Base-by-base conservation (phyloP, 1,140 invertebrate genomes). In the Drosophila yakuba region DNA sequence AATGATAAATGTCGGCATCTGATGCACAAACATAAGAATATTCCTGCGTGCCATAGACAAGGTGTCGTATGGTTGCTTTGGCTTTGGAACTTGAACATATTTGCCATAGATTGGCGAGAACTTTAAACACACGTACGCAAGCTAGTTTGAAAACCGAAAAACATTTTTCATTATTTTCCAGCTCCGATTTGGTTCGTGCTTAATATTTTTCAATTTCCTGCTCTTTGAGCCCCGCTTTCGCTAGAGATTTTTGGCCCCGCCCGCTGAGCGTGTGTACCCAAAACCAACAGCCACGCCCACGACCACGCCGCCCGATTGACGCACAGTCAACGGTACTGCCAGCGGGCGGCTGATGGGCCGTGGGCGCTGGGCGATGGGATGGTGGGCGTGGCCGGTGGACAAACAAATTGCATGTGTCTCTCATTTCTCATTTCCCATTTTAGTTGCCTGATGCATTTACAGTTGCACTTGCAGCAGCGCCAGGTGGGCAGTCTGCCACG, bases 341-440 rank as follows among this genome's bases (percentile, higher is more conserved):
- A 59, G 41, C 51, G 60, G 47, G 25, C 39, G 61, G 52, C 47
- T 43, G 63, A 28, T 25, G 41, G 14, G 39, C 39, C 51, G 32
- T 32, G 25, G 47, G 25, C 28, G 28, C 0, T 32, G 28, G 38
- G 25, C 28, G 28, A 3, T 32, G 28, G 38, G 50, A 17, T 23
- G 55, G 51, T 48, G 74, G 77, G 81, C 79, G 78, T 81, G 74
- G 56, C 63, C 43, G 41, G 17, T 43, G 60, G 58, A 39, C 68
- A 78, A 72, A 71, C 75, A 88, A 86, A 83, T 88, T 89, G 84
- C 80, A 89, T 60, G 62, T 79, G 83, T 63, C 78, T 83, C 63
- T 63, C 63, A 60, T 78, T 59, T 69, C 59, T 59, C 59, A 66
- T 86, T 74, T 69, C 48, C 8, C 39, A 57, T 45, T 73, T 44